These are phyloP conservation scores for Brassicogethes aeneus DNA, from an alignment of 2,888 invertebrate species.

Conservation along the genomic window DNA sequence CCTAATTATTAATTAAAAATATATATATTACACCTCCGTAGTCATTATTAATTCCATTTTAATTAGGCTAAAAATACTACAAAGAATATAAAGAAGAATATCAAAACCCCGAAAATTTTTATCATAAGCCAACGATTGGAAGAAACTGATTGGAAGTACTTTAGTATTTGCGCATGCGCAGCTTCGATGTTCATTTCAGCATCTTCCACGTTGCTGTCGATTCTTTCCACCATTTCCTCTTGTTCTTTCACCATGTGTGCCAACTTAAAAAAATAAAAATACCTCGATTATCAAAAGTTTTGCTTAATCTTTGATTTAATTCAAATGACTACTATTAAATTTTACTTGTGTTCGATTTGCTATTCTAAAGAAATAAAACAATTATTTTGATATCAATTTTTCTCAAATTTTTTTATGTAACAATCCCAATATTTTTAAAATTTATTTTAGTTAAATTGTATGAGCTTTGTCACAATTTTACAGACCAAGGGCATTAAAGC, in stretches of 20 bases:
- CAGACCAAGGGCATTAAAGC: no score
- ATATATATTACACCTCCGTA: background rate
- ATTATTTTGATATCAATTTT: no score
- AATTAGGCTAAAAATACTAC: constrained; percentile 82
- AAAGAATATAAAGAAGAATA: constrained; percentile 99
- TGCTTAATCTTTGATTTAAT: background rate
- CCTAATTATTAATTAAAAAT: background rate
- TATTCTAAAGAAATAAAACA: no score
- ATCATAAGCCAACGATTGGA: constrained; percentile 99
- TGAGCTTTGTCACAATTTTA: no score
- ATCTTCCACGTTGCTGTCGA: constrained; percentile 94
- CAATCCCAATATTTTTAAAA: no score
- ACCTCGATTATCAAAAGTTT: background rate
- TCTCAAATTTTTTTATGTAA: no score
- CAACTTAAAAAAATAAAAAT: constrained; percentile 32
- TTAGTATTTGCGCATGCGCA: constrained; percentile 93
- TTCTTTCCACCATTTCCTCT: constrained; percentile 96
- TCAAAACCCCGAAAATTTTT: constrained; percentile 95
- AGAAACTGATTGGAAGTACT: constrained; percentile 94
- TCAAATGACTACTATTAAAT: no score
- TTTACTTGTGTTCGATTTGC: no score
- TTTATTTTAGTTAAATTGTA: no score
- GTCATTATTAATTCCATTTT: constrained; percentile 1
- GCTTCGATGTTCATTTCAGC: constrained; percentile 95
- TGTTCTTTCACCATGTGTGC: constrained; percentile 98